Evolutionary conservation across 2,888 invertebrate species (phyloP).

Genomic region (Harmothoe impar): DNA sequence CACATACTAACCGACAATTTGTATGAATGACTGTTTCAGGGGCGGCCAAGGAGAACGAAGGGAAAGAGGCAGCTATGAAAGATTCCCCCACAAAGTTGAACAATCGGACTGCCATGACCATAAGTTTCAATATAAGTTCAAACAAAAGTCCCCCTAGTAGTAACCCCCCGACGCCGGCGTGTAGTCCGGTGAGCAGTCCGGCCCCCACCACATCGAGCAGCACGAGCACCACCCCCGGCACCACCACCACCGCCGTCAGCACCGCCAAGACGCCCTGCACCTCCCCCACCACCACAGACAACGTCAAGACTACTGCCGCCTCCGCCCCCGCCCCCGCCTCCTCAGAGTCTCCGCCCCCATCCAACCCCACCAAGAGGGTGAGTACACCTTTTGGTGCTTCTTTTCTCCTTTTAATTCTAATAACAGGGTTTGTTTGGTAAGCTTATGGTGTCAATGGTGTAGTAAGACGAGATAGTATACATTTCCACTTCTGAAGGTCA

Average conservation of each 20-base stretch:
- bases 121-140: constrained; percentile 66
- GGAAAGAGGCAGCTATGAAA: constrained; percentile 42
- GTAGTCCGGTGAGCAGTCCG: constrained; percentile 58
- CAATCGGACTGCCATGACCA: constrained; percentile 64
- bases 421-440: too few relatives aligned
- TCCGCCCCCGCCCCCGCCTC: neutral
- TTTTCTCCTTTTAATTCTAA: neutral
- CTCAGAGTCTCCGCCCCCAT: neutral
- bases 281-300: neutral
- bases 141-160: constrained; percentile 61
- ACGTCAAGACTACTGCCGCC: neutral
- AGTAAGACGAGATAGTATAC: too few relatives aligned
- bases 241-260: neutral
- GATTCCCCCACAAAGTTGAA: constrained; percentile 66
- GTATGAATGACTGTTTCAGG: neutral
- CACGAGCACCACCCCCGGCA: constrained; percentile 14
- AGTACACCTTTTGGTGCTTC: too few relatives aligned
- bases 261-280: constrained; percentile 28
- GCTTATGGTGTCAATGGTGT: too few relatives aligned
- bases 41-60: constrained; percentile 50
- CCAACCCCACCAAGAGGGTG: constrained; percentile 4
- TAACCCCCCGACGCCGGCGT: constrained; percentile 61
- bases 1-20: too few relatives aligned
- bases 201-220: constrained; percentile 38
- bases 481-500: too few relatives aligned